Percentiles rank a stretch among this genome's conserved stretches.
Conservation (phyloP, 1,140 invertebrate species). For the Trichonephila clavipes region DNA sequence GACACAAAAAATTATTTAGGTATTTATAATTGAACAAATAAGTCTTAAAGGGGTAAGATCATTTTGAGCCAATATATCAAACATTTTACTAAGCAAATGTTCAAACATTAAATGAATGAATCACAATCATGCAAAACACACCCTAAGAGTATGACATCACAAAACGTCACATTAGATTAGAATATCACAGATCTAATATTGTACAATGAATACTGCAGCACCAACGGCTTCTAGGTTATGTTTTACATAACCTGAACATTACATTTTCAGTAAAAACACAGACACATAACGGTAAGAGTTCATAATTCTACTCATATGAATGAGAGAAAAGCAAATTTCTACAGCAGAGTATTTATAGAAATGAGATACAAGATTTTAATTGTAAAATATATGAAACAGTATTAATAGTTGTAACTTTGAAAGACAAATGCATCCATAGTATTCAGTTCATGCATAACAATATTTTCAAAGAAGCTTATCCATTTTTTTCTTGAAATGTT, state of each 20-base stretch:
- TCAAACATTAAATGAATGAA: conserved; percentile 18
- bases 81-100: conserved; percentile 5
- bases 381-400: neutral
- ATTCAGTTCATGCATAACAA: neutral
- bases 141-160: conserved; percentile 55
- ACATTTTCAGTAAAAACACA: conserved; percentile 34
- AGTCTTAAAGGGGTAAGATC: neutral
- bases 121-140: conserved; percentile 41
- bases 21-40: neutral
- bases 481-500: neutral
- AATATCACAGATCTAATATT: conserved; percentile 75
- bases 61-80: conserved; percentile 7
- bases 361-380: conserved; percentile 15
- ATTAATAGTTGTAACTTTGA: neutral
- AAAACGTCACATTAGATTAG: conserved; percentile 56
- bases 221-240: conserved; percentile 60
- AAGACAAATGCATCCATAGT: neutral
- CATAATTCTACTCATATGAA: conserved; percentile 13
- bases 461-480: neutral
- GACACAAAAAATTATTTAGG: neutral
- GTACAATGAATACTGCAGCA: conserved; percentile 73
- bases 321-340: conserved; percentile 19
- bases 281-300: conserved; percentile 37
- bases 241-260: conserved; percentile 45
- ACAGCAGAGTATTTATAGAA: conserved; percentile 26